Conservation (phyloP, 2,797 vertebrate genomes). For the Gobio occitaniae region DNA sequence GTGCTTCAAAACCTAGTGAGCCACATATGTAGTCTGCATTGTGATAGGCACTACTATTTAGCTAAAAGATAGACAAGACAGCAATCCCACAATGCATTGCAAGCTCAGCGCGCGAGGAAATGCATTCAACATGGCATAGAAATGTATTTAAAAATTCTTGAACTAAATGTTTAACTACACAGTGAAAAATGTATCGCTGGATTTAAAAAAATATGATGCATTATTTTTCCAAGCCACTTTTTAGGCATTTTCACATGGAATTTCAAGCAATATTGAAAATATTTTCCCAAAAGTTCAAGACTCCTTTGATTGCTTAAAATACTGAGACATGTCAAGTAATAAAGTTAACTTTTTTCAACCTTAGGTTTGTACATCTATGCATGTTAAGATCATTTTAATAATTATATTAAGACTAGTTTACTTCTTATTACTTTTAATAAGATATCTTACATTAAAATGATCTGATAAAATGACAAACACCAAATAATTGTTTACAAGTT, state of each 20-base stretch:
- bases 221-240: background rate
- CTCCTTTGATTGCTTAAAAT: background rate
- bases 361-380: background rate
- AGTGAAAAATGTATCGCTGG: background rate
- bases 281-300: background rate
- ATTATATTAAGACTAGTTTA: background rate
- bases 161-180: background rate
- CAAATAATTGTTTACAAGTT: background rate
- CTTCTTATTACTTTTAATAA: background rate
- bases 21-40: background rate
- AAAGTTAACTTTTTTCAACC: background rate
- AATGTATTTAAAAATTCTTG: background rate
- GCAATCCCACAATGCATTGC: slow-evolving; percentile 4
- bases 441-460: background rate
- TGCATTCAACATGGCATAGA: background rate
- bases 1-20: background rate
- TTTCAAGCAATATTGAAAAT: background rate
- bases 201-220: background rate
- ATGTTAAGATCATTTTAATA: background rate
- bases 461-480: background rate
- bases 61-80: background rate
- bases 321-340: background rate
- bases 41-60: background rate
- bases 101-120: background rate
- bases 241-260: background rate